Evolutionary conservation across 2,888 invertebrate species (phyloP).

Genomic region (Eumerus sabulonum): DNA sequence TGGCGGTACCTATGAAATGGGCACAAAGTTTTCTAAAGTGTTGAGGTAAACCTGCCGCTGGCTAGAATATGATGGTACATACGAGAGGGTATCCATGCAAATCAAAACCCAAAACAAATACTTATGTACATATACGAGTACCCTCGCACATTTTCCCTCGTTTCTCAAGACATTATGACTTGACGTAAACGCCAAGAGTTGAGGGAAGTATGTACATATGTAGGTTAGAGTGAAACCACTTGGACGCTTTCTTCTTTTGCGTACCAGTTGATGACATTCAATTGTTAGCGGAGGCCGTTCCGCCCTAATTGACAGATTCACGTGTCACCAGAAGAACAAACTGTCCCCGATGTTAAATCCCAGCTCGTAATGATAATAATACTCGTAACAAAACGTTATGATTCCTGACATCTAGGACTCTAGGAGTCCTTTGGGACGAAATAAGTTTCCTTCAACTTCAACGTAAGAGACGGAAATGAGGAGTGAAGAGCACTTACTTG

Average conservation of each 20-base stretch:
- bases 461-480: too few relatives aligned
- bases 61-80: conserved; percentile 41
- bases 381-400: conserved; percentile 52
- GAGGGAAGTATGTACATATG: conserved; percentile 18
- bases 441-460: conserved; percentile 28
- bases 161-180: conserved; percentile 14
- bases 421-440: conserved; percentile 14
- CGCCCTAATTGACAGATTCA: conserved; percentile 57
- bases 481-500: background rate
- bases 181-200: conserved; percentile 5
- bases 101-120: too few relatives aligned
- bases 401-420: conserved; percentile 34
- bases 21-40: conserved; percentile 59
- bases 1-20: conserved; percentile 42
- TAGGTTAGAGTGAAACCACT: conserved; percentile 35
- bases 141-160: too few relatives aligned
- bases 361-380: conserved; percentile 42
- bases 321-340: conserved; percentile 37
- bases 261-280: conserved; percentile 25
- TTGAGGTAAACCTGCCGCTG: conserved; percentile 43
- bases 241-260: background rate
- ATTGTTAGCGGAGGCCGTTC: conserved; percentile 26
- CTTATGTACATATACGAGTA: too few relatives aligned
- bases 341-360: conserved; percentile 34
- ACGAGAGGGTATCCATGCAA: conserved; percentile 5